These are phyloP conservation scores for Hemithea aestivaria DNA, from an alignment of 2,888 invertebrate species.

Conservation along the genomic window DNA sequence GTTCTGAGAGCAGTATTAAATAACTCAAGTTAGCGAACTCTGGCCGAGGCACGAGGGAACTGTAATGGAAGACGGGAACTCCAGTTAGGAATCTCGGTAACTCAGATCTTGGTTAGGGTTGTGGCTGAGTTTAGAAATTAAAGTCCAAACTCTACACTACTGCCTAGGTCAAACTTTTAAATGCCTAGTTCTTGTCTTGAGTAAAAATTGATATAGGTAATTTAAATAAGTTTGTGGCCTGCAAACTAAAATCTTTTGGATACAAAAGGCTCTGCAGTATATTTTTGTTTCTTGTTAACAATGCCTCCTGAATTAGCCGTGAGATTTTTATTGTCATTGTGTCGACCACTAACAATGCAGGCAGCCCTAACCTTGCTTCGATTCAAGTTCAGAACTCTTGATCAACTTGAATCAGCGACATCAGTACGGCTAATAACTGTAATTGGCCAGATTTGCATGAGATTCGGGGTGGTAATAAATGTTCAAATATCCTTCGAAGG, in stretches of 20 bases:
- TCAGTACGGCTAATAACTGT: slow-evolving; percentile 16
- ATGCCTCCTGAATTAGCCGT: too few relatives aligned
- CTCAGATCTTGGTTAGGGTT: slow-evolving; percentile 7
- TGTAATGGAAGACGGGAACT: slow-evolving; percentile 11
- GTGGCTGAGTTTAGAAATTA: too few relatives aligned
- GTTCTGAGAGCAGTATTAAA: slow-evolving; percentile 15
- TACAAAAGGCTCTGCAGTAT: too few relatives aligned
- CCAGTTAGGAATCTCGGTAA: slow-evolving; percentile 11
- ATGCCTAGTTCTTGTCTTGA: too few relatives aligned
- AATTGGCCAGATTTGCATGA: slow-evolving; percentile 18
- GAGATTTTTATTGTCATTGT: too few relatives aligned
- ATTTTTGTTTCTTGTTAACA: too few relatives aligned
- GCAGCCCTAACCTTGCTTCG: slow-evolving; percentile 6
- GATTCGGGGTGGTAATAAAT: slow-evolving; percentile 21
- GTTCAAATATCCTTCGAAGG: slow-evolving; percentile 8
- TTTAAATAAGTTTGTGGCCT: too few relatives aligned
- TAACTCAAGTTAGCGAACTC: slow-evolving; percentile 15
- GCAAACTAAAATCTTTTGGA: too few relatives aligned
- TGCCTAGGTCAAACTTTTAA: too few relatives aligned
- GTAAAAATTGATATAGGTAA: too few relatives aligned
- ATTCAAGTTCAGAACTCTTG: slow-evolving; percentile 7
- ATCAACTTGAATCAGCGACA: slow-evolving; percentile 21
- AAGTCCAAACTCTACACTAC: too few relatives aligned
- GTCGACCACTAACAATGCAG: too few relatives aligned
- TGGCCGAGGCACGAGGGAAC: slow-evolving; percentile 9